Evolutionary conservation across 1,140 invertebrate species (phyloP), one percentile per base, ranked within the genome.

Genomic region (Ctenoplectra terminalis): DNA sequence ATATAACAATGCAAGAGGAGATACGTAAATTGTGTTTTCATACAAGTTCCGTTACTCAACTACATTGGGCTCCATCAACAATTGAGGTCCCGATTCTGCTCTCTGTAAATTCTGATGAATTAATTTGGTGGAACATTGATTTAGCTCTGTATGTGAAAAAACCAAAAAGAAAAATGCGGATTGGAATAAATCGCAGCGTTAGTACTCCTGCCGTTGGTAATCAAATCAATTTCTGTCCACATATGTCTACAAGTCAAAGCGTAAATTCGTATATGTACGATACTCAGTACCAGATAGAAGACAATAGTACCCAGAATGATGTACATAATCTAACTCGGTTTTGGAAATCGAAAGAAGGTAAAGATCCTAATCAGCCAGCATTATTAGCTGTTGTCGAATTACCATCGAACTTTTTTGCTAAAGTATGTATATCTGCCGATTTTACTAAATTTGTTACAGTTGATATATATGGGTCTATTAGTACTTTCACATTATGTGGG

Each of bases 391-490:
- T 91, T 26, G 81, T 93, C 4, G 89, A 90, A 58, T 75, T 93
- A 46, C 88, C 92, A 56, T 87, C 87, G 0, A 91, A 77, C n/a
- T 90, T 83, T 34, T 82, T 85, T 9, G 81, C 85, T 17, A 93
- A 92, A 63, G 71, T 93, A 72, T 92, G 86, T 64, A 89, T 93
- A 26, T 94, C 93, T 0, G 29, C 85, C 7, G 91, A 94, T 83
- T 94, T 94, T 75, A 84, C 84, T 26, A 93, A 92, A 80, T 93
- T 92, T 64, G 66, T 94, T 11, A 91, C 89, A 17, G 82, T 93
- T 17, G 92, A 94, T 37, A 90, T 89, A 63, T 88, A 93, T 52
- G 93, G 93, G 3, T 89, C 90, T 37, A 87, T 93, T 40, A 92
- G 88, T 37, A 93, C 90, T 29, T 93, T 92, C 34, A 89, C 79